phyloP scores from a whole-genome alignment of 2,888 invertebrate genomes.

The Drosophila infuscata region DNA sequence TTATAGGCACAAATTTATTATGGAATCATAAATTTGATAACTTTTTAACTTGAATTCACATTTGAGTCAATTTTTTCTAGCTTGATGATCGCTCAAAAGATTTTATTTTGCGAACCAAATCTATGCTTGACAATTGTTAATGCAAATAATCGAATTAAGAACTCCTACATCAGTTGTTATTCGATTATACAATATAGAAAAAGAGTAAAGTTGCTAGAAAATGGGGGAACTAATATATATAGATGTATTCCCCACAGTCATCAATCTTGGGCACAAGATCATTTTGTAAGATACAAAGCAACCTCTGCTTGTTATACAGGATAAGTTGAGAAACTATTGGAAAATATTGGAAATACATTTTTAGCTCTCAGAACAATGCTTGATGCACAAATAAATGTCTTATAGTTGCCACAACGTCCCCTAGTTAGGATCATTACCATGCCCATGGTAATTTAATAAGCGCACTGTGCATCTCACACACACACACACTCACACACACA shows the following conservation, averaged over 20 bases:
- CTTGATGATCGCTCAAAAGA: too few relatives aligned
- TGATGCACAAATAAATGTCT: not conserved
- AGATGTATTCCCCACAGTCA: not conserved
- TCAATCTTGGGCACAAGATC: not conserved
- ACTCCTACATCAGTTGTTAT: too few relatives aligned
- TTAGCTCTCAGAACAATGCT: not conserved
- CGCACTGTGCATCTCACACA: not conserved
- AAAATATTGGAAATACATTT: not conserved
- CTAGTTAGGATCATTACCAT: conserved; percentile 7
- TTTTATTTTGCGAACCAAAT: too few relatives aligned
- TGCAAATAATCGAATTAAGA: too few relatives aligned
- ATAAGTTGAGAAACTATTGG: not conserved
- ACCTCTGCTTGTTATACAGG: not conserved
- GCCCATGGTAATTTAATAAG: conserved; percentile 33
- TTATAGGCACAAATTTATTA: not conserved
- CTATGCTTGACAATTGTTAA: too few relatives aligned
- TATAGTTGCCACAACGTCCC: conserved; percentile 1
- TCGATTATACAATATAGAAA: too few relatives aligned
- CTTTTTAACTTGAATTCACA: too few relatives aligned
- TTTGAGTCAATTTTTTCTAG: too few relatives aligned
- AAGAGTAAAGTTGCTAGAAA: not conserved
- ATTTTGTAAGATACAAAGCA: not conserved
- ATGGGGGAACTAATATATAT: not conserved
- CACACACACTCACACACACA: not conserved
- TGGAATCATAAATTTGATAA: too few relatives aligned